These are phyloP conservation scores for Chloroceryle amazona DNA, from an alignment of 2,797 vertebrate genomes.

Conservation along the genomic window DNA sequence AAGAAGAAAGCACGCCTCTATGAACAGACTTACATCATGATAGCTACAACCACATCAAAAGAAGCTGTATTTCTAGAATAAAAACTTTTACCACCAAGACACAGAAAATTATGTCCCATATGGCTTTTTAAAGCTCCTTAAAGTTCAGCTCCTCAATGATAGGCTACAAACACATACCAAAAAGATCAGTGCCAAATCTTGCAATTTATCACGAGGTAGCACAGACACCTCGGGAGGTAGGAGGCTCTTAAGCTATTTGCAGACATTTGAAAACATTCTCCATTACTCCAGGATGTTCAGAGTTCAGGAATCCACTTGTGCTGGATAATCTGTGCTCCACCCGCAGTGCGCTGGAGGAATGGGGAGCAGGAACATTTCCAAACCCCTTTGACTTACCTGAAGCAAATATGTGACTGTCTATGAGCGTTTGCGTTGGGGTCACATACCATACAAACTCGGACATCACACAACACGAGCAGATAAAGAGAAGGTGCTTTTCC, in stretches of 20 bases:
- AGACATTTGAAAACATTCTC: not conserved
- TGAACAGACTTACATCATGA: not conserved
- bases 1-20: not conserved
- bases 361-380: not conserved
- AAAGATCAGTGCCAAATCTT: not conserved
- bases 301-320: not conserved
- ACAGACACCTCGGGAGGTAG: rapidly evolving
- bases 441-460: not conserved
- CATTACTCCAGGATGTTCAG: not conserved
- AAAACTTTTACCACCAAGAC: not conserved
- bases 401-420: not conserved
- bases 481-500: not conserved
- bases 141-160: not conserved
- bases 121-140: not conserved
- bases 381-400: not conserved
- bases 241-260: not conserved
- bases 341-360: not conserved
- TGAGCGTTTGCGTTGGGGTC: rapidly evolving
- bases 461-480: rapidly evolving
- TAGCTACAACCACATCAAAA: not conserved
- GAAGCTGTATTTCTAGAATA: not conserved
- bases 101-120: not conserved
- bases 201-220: rapidly evolving
- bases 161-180: not conserved
- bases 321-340: not conserved